Conservation (phyloP, 2,888 invertebrate genomes). For the Labia minor region DNA sequence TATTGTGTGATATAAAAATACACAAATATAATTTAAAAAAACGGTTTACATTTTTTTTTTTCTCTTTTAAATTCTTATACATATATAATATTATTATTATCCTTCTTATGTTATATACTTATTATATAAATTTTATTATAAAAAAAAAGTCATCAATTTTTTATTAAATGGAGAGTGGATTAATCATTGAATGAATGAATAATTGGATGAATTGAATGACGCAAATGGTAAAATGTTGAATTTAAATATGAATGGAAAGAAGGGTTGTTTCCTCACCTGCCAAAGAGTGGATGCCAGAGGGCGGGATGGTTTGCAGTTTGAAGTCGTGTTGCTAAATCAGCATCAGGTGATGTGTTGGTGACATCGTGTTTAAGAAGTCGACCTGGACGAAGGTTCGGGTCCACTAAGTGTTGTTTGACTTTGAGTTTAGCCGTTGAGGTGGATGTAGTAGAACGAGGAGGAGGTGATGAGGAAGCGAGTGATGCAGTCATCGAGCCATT, state of each 20-base stretch:
- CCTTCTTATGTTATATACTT: no score
- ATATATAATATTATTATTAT: no score
- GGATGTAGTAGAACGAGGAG: background rate
- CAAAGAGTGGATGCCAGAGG: slow-evolving; percentile 76
- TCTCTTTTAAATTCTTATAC: no score
- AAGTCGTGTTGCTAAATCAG: slow-evolving; percentile 37
- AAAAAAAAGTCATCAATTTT: no score
- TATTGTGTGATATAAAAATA: no score
- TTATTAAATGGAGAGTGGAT: background rate
- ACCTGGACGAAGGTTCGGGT: slow-evolving; percentile 34
- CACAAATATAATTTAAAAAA: no score
- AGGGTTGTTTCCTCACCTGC: slow-evolving; percentile 53
- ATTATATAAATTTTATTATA: no score
- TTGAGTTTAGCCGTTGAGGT: slow-evolving; percentile 36
- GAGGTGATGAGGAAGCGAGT: background rate
- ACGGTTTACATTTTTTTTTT: no score
- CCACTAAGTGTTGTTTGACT: slow-evolving; percentile 40
- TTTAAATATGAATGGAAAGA: background rate
- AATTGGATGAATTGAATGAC: background rate
- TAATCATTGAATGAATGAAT: background rate
- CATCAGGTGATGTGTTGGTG: slow-evolving; percentile 55
- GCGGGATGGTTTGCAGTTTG: slow-evolving; percentile 50
- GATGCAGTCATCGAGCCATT: slow-evolving; percentile 27
- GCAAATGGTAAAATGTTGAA: no score
- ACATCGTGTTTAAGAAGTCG: slow-evolving; percentile 38